Percentiles rank a stretch among this genome's conserved stretches.
phyloP scores from a whole-genome alignment of 2,797 vertebrate genomes.

The Tauraco hartlaubi region DNA sequence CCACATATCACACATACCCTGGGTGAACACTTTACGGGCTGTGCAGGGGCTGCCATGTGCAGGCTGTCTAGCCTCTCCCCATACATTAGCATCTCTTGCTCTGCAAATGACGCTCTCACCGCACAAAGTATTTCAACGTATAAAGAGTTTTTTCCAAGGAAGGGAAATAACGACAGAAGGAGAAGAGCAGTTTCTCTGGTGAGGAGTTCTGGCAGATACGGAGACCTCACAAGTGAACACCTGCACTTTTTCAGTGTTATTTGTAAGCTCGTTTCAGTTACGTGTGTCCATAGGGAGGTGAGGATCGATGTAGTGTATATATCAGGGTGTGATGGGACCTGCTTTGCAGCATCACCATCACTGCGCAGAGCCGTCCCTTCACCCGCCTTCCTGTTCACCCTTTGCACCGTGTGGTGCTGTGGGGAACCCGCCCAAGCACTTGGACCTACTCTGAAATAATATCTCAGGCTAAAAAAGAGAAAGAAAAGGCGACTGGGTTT shows the following conservation, averaged over 20 bases:
- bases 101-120: neutral
- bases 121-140: neutral
- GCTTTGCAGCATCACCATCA: neutral
- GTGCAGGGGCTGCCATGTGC: neutral
- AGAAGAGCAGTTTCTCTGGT: neutral
- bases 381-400: neutral
- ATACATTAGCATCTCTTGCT: neutral
- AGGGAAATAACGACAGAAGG: neutral
- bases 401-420: neutral
- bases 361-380: fast-evolving
- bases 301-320: neutral
- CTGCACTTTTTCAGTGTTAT: neutral
- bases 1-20: neutral
- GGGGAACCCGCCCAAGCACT: neutral
- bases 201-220: neutral
- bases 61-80: neutral
- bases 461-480: neutral
- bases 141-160: neutral
- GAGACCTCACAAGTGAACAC: neutral
- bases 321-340: neutral
- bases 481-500: neutral
- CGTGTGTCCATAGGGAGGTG: neutral
- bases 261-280: neutral
- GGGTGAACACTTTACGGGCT: neutral
- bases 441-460: neutral